These are phyloP conservation scores for Trididemnum clinides DNA, from an alignment of 23 tunicate species.

Conservation along the genomic window DNA sequence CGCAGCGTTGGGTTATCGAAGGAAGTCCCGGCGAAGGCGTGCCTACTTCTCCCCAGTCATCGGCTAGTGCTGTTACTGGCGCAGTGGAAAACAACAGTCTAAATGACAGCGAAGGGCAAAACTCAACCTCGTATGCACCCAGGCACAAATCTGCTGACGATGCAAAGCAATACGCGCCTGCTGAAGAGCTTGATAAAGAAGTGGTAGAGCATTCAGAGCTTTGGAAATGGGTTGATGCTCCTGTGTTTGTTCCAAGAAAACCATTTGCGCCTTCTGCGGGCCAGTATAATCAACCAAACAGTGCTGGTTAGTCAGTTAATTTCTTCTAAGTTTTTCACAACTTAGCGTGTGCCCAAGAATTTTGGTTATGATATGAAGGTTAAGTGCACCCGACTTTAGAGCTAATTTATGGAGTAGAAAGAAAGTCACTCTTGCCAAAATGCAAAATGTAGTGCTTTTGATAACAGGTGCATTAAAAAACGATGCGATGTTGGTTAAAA, in stretches of 20 bases:
- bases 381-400: too few species aligned
- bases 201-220: slow-evolving; percentile 84
- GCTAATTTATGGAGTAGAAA: too few species aligned
- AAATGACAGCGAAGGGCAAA: slow-evolving; percentile 58
- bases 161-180: slow-evolving; percentile 23
- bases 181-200: slow-evolving; percentile 53
- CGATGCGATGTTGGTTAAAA: too few species aligned
- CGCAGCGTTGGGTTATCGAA: slow-evolving; percentile 64
- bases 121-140: slow-evolving; percentile 31
- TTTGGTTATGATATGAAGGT: too few species aligned
- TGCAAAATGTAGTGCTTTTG: too few species aligned
- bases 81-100: slow-evolving; percentile 14
- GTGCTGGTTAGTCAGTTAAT: too few species aligned
- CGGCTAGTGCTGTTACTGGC: neutral
- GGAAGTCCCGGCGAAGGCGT: slow-evolving; percentile 31
- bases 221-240: slow-evolving; percentile 89
- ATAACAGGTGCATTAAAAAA: too few species aligned
- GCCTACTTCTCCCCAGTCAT: slow-evolving; percentile 10
- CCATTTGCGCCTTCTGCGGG: slow-evolving; percentile 21
- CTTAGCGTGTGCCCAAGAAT: too few species aligned
- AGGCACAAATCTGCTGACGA: slow-evolving; percentile 40
- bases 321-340: too few species aligned
- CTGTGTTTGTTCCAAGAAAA: slow-evolving; percentile 78
- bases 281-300: too few species aligned
- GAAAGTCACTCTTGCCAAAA: too few species aligned